phyloP scores from a whole-genome alignment of 92 coral and sea anemone species.

The Muricea muricata region DNA sequence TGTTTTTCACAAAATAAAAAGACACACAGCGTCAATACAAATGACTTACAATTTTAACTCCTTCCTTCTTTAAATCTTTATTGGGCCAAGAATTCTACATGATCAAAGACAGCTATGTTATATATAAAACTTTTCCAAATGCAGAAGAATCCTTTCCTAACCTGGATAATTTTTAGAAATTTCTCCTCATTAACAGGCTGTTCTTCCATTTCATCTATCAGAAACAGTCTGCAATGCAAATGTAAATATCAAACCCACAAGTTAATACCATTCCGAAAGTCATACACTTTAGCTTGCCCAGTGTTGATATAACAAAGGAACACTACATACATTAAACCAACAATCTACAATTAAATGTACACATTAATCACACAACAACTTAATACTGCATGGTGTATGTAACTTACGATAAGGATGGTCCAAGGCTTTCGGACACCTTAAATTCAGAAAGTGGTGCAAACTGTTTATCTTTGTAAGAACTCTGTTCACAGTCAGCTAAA shows the following conservation, averaged over 20 bases:
- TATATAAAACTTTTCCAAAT: neutral
- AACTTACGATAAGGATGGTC: slow-evolving; percentile 3
- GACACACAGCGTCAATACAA: neutral
- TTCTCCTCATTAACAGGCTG: slow-evolving; percentile 27
- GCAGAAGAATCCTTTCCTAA: neutral
- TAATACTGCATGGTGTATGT: too few species aligned
- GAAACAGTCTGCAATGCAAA: slow-evolving; percentile 47
- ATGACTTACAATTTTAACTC: neutral
- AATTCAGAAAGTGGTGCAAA: slow-evolving; percentile 74
- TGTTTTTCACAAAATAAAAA: too few species aligned
- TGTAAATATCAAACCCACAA: too few species aligned
- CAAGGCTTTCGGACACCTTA: slow-evolving; percentile 61
- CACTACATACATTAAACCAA: too few species aligned
- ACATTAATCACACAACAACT: too few species aligned
- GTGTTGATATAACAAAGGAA: too few species aligned
- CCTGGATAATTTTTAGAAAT: slow-evolving; percentile 28
- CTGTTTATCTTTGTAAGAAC: slow-evolving; percentile 76
- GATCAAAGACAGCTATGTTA: too few species aligned
- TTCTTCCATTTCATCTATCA: slow-evolving; percentile 57
- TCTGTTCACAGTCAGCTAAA: slow-evolving; percentile 77
- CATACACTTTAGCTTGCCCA: too few species aligned
- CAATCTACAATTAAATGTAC: too few species aligned
- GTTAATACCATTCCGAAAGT: too few species aligned
- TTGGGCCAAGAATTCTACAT: neutral
- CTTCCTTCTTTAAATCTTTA: neutral